Conservation (phyloP, 2,797 vertebrate species). For the Lutjanus argentimaculatus region DNA sequence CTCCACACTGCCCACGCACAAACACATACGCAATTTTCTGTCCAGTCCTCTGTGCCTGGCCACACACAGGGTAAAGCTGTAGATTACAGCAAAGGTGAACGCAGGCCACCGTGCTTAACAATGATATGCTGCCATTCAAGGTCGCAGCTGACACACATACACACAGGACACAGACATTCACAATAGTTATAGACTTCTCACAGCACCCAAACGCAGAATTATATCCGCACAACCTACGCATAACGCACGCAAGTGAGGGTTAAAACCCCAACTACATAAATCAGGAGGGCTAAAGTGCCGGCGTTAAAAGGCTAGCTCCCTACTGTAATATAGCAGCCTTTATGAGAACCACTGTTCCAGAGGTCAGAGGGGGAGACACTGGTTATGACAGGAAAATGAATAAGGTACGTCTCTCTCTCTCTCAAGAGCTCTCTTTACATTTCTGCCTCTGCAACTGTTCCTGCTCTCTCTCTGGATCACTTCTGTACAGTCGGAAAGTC, state of each 20-base stretch:
- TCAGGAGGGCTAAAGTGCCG: slow-evolving; percentile 42
- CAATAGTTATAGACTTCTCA: slow-evolving; percentile 3
- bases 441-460: not conserved
- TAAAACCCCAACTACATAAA: slow-evolving; percentile 58
- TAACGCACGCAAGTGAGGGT: slow-evolving; percentile 32
- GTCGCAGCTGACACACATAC: slow-evolving; percentile 30
- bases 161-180: not conserved
- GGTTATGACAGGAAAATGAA: slow-evolving; percentile 45
- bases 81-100: slow-evolving; percentile 60
- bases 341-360: slow-evolving; percentile 45
- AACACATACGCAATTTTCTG: slow-evolving; percentile 33
- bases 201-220: not conserved
- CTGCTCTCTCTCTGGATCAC: not conserved
- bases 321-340: slow-evolving; percentile 60
- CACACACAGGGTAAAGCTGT: slow-evolving; percentile 49
- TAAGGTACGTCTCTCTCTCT: slow-evolving; percentile 18
- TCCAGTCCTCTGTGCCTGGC: slow-evolving; percentile 24
- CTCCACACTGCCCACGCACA: slow-evolving; percentile 9
- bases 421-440: not conserved
- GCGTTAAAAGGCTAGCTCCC: too few relatives aligned
- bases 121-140: slow-evolving; percentile 64
- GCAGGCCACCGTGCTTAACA: slow-evolving; percentile 47
- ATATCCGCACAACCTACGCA: not conserved
- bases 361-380: slow-evolving; percentile 42
- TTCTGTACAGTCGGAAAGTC: not conserved